A percentile compares a stretch with the other conserved stretches of the same genome.
These are phyloP conservation scores for Sycophila sp. DNA, from an alignment of 1,140 invertebrate genomes.

Conservation along the genomic window DNA sequence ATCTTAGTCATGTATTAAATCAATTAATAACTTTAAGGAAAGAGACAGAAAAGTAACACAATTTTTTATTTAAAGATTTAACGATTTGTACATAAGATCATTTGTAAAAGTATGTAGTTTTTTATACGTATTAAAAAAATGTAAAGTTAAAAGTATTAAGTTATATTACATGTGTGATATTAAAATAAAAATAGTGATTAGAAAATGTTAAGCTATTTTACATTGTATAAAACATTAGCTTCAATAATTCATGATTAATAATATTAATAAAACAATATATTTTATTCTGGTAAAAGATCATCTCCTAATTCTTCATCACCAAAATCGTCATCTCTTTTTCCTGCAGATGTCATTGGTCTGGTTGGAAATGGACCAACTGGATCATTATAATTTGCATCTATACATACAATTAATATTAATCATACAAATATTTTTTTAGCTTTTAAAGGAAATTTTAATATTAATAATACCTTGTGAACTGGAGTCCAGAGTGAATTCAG, in stretches of 20 bases:
- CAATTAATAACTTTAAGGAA: constrained; percentile 21
- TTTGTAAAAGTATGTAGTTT: too few species aligned
- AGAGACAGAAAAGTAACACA: not conserved
- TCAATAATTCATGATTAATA: not conserved
- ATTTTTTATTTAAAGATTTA: not conserved
- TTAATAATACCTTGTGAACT: constrained; percentile 37
- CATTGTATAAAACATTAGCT: not conserved
- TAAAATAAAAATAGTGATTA: not conserved
- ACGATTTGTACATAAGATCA: too few species aligned
- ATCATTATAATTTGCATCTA: constrained; percentile 77
- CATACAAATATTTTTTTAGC: constrained; percentile 36
- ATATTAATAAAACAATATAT: not conserved
- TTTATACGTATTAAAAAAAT: too few species aligned
- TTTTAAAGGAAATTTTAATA: constrained; percentile 32
- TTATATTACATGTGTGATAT: not conserved
- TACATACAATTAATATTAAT: constrained; percentile 42
- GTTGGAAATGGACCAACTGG: constrained; percentile 78
- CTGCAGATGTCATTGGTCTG: constrained; percentile 80
- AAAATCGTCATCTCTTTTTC: constrained; percentile 80
- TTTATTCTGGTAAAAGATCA: constrained; percentile 81
- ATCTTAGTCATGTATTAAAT: constrained; percentile 16
- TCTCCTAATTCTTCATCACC: constrained; percentile 83
- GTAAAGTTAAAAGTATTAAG: not conserved
- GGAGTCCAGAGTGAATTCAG: constrained; percentile 45
- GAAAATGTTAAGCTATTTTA: not conserved